Evolutionary conservation across 2,888 invertebrate species (phyloP), one percentile per base, ranked within the genome.

Genomic region (Himalopsyche kuldschensis): DNA sequence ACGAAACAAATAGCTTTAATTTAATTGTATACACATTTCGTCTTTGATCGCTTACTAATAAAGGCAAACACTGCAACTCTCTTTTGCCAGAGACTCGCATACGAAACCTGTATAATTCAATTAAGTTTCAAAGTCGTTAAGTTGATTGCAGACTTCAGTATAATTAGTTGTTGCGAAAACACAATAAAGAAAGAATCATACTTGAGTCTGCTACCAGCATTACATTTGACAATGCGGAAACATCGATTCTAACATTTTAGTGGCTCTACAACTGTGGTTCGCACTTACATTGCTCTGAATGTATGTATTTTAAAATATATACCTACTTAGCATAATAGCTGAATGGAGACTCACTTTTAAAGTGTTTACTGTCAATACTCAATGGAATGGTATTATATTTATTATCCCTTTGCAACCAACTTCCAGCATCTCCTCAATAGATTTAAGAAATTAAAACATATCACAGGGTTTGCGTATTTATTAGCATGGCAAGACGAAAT

Each of bases 171-270:
- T 69, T 69, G 69, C 69, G 69, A 69, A 69, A 69, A 69, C 69
- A 69, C 27, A 69, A 69, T 69, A 69, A 69, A 69, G 69, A 69
- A 69, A 69, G 69, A 69, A 27, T 69, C 69, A 69, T 30, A 30
- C 15, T 30, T 10, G 30, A 11, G 15, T 27, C 27, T 27, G 75
- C 80, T 48, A 75, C 55, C 78, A 41, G 75, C 79, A 32, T 46
- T 75, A 75, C 47, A 83, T 80, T 32, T 77, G 83, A 83, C 83
- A 83, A 83, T 80, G 83, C 83, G 83, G 83, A 83, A 83, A 80
- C 80, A 83, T 80, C 47, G 80, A 75, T 31, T 76, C 41, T 17
- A 30, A 4, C 20, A 41, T 41, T 41, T 41, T 15, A 41, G 41
- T 41, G 15, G 41, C 1, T 41, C 20, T 3, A 10, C 4, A 69